Evolutionary conservation across 2,113 vertebrate genomes (phyloP), one percentile per base, ranked within the genome.

Genomic region (Oceanodroma tethys): DNA sequence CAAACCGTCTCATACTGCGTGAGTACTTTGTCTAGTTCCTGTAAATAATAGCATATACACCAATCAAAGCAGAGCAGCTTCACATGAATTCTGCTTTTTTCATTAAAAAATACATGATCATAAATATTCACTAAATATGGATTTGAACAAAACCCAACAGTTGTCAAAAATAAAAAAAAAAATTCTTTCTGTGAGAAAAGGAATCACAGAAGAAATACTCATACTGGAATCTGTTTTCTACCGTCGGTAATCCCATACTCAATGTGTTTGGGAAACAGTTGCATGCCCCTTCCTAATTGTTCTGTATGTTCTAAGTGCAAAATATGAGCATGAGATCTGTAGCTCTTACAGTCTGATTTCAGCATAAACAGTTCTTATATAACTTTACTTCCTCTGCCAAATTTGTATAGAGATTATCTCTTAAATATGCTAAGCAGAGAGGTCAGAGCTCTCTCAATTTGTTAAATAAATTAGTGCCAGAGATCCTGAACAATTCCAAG

Each of bases 361-460:
- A 70, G 27, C 16, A 73, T 65, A 78, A 94, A 56, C 5, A 16
- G 17, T 1, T 80, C 75, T 79, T 88, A 27, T 74, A 47, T 11
- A 45, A 50, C 62, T 67, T 70, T 38, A 52, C 25, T 73, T 83
- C 18, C 17, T 27, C 16, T 56, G 17, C 8, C 22, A 87, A 62
- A 94, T 92, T 52, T 80, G 1, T 86, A 70, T 88, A 74, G 45
- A 95, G 43, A 84, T 97, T 55, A 42, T 53, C 19, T 92, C 27
- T 70, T 86, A 73, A 81, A 80, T 93, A 81, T 80, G 52, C 45
- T 56, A 66, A 96, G n/a, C 10, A 74, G 47, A 85, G 80, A 95
- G 62, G 68, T 71, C 68, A 85, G 19, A 68, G 27, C 43, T 79
- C 23, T 90, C 21, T 81, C 60, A 38, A 25, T 82, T 92, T 92